Evolutionary conservation across 2,113 vertebrate genomes (phyloP), one percentile per base, ranked within the genome.

Genomic region (Oryzias woworae): DNA sequence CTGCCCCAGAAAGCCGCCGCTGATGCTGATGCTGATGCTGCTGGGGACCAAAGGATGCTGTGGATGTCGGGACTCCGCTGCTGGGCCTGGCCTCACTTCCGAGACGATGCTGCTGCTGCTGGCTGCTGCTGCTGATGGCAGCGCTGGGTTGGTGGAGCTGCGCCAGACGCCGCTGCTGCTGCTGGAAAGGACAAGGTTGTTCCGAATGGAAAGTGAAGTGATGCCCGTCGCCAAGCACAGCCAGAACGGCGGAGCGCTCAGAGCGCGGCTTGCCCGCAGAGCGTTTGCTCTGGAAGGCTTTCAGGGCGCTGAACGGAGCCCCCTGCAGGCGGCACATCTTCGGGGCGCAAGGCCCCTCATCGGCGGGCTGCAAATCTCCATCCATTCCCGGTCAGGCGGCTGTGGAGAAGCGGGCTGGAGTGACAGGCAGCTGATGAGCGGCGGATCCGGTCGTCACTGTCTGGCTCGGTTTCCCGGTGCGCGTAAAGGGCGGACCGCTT

Each of bases 321-420:
- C 95, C 93, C 73, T 94, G 93, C 82, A 94, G 94, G 72, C 93
- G 90, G 93, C 92, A 94, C 89, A 96, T 93, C 88, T 95, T 95
- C 62, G 93, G 91, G 77, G 86, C 91, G 83, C 93, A 93, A 78
- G 94, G 92, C 86, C 94, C 94, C 81, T 95, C 94, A 77, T 96
- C 96, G 31, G 94, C 94, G 63, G 92, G 87, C 89, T 93, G 93
- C 93, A 92, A 92, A 86, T 92, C 93, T 85, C 92, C 93, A 86
- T 95, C 95, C 95, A 94, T 95, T 82, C 70, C 82, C 75, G 49
- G 66, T 71, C 61, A 71, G 60, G 61, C 51, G 66, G 71, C 66
- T 23, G 68, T 75, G 44, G 62, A 60, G 69, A 82, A 58, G 77
- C 69, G 81, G 75, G 84, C 71, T 68, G 78, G 71, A 61, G 62